Evolutionary conservation across 2,113 vertebrate genomes (phyloP).

Genomic region (Brachyhypopomus occidentalis): DNA sequence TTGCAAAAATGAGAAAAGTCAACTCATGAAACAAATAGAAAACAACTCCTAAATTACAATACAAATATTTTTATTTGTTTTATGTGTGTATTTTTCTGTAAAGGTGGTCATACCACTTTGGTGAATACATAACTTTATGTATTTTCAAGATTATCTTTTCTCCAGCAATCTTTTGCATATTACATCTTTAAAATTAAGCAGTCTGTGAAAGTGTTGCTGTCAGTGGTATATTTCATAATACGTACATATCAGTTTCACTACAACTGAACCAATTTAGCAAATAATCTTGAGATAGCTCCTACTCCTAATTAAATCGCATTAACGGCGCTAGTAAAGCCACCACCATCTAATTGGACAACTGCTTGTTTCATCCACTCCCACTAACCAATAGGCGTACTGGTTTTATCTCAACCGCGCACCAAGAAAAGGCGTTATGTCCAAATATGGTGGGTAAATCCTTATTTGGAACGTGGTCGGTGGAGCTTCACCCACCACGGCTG

Average conservation of each 20-base stretch:
- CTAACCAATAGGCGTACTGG: slow-evolving; percentile 60
- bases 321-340: slow-evolving; percentile 42
- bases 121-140: not conserved
- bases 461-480: slow-evolving; percentile 66
- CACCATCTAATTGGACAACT: slow-evolving; percentile 59
- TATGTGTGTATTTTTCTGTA: not conserved
- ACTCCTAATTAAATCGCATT: slow-evolving; percentile 16
- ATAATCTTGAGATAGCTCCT: slow-evolving; percentile 9
- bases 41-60: no score
- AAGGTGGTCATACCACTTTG: no score
- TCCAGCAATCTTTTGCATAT: not conserved
- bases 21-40: no score
- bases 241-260: not conserved
- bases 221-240: not conserved
- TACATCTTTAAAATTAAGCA: not conserved
- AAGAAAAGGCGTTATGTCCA: slow-evolving; percentile 56
- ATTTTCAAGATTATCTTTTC: not conserved
- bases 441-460: slow-evolving; percentile 69
- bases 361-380: slow-evolving; percentile 38
- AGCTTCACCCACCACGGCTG: slow-evolving; percentile 59
- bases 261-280: not conserved
- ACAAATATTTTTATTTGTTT: not conserved
- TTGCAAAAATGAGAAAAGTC: no score
- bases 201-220: not conserved
- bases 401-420: not conserved